Conservation (phyloP, 1,140 invertebrate genomes). For the Orchesella cincta region DNA sequence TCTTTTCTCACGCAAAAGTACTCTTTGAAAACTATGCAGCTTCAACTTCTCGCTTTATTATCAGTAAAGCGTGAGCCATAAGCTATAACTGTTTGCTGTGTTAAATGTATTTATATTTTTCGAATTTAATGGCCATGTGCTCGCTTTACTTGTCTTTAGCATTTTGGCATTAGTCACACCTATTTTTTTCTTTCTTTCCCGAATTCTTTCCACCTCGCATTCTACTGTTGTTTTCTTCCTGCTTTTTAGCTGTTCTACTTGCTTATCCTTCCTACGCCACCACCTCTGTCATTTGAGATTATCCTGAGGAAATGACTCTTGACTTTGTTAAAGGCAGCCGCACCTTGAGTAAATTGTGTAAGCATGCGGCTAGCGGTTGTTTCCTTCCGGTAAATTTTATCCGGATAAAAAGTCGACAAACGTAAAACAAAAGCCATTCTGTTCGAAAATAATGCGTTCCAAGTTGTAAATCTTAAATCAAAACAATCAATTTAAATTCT, state of each 20-base stretch:
- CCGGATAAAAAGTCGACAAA: too few species aligned
- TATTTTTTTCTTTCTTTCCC: not conserved
- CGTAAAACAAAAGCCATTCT: too few species aligned
- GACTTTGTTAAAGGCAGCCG: too few species aligned
- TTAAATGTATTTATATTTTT: not conserved
- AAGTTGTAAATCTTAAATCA: constrained; percentile 20
- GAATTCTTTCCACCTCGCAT: not conserved
- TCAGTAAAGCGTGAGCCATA: not conserved
- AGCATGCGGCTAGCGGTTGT: too few species aligned
- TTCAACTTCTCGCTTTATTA: constrained; percentile 19
- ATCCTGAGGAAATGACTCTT: not conserved
- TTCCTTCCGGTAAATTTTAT: too few species aligned
- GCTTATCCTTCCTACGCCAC: not conserved
- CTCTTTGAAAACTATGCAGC: not conserved
- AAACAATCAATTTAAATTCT: constrained; percentile 29
- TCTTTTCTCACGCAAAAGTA: not conserved
- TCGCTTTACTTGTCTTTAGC: not conserved
- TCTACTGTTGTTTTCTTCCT: not conserved
- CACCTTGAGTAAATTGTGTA: too few species aligned
- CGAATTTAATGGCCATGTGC: constrained; percentile 14
- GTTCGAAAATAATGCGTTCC: constrained; percentile 13
- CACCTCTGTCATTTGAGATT: not conserved
- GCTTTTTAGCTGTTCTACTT: not conserved
- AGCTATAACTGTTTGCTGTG: not conserved
- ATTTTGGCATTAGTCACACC: constrained; percentile 16